Base-by-base conservation (phyloP, 2,113 vertebrate species). In the Alces alces region DNA sequence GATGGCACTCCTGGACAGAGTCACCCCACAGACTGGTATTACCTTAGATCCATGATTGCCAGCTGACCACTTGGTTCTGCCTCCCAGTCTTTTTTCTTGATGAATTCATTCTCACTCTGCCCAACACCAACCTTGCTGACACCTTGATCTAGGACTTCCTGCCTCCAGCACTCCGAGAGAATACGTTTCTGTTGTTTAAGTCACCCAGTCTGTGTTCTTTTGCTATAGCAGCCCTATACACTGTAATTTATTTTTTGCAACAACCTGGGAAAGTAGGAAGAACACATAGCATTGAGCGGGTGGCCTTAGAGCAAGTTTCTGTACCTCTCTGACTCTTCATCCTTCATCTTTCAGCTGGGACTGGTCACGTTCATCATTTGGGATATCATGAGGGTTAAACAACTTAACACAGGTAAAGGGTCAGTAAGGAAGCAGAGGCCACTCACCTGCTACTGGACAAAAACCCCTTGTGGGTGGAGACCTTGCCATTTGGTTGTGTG, bases 1-100 rank as follows among this genome's bases (percentile, higher is more conserved):
- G 33, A 6, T 0, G 5, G 45, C 25, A 13, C 4, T n/a, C 47
- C 55, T 7, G 36, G 50, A 25, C 15, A 45, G 27, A 27, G 86
- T 66, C 28, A 23, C 43, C 27, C 76, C 19, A 2, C 1, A 0
- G 45, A 3, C 73, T 47, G 47, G 4, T 21, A 0, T 27, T 8
- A 21, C 7, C 2, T 27, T 7, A 83, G 76, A n/a, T 33, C 27
- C 39, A 21, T 6, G 17, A 14, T 50, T 3, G 27, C 61, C 45
- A 23, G 45, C 45, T 86, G 7, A 4, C 45, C 7, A 28, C 55
- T 66, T 1, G 1, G 52, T 4, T 15, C 23, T 92, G 50, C 73
- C 61, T 60, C 5, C 52, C 25, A 54, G 6, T 83, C 25, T 1
- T 45, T 86, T 86, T 39, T 19, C 76, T 80, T 54, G 27, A 27